Percentiles rank a stretch among this genome's conserved stretches.
phyloP scores from a whole-genome alignment of 2,888 invertebrate genomes.

The Erebia aethiops region DNA sequence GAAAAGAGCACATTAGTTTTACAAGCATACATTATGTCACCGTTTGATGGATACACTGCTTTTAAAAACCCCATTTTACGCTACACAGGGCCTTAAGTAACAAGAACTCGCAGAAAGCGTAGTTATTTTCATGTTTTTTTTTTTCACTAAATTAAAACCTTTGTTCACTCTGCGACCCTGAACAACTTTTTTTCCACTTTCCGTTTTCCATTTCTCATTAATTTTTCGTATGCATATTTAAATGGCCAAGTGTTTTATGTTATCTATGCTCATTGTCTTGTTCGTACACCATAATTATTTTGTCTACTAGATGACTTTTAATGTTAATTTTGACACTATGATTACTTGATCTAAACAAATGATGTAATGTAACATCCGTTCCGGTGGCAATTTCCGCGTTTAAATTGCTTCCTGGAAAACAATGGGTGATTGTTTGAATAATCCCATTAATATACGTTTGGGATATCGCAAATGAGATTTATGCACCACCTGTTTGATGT shows the following conservation, averaged over 20 bases:
- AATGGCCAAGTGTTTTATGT: slow-evolving; percentile 16
- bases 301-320: slow-evolving; percentile 30
- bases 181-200: background rate
- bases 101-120: background rate
- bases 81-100: too few species aligned
- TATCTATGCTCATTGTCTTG: slow-evolving; percentile 14
- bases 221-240: slow-evolving; percentile 3
- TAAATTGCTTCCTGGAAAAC: slow-evolving; percentile 64
- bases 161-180: slow-evolving; percentile 3
- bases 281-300: slow-evolving; percentile 30
- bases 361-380: slow-evolving; percentile 63
- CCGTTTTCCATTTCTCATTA: slow-evolving; percentile 10
- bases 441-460: slow-evolving; percentile 41
- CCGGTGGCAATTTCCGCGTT: slow-evolving; percentile 62
- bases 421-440: slow-evolving; percentile 43
- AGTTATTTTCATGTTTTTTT: background rate
- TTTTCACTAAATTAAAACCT: slow-evolving; percentile 5
- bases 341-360: slow-evolving; percentile 46
- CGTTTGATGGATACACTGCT: too few species aligned
- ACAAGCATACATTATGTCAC: too few species aligned
- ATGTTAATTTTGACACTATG: slow-evolving; percentile 38
- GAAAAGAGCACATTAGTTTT: too few species aligned
- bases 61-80: too few species aligned
- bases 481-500: slow-evolving; percentile 16
- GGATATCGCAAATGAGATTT: slow-evolving; percentile 18